Conservation (phyloP, 2,113 vertebrate species). For the Geococcyx californianus region DNA sequence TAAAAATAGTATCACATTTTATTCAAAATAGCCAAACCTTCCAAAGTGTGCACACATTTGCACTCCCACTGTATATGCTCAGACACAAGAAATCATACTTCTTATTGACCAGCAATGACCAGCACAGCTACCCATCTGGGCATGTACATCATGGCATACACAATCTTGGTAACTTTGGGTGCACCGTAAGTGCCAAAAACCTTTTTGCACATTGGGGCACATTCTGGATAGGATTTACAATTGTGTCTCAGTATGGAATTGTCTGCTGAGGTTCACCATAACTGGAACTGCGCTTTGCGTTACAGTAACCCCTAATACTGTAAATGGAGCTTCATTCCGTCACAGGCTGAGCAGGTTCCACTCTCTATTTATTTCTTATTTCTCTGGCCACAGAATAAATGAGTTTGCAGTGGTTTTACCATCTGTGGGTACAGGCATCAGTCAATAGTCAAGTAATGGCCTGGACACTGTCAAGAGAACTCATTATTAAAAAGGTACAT, state of each 20-base stretch:
- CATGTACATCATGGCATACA: neutral
- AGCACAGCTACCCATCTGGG: neutral
- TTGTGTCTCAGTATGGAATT: neutral
- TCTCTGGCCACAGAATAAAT: constrained; percentile 37
- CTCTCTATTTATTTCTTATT: constrained; percentile 20
- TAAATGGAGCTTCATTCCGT: neutral
- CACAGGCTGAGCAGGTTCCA: neutral
- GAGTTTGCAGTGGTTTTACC: constrained; percentile 41
- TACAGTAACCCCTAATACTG: neutral
- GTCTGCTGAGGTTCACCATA: neutral
- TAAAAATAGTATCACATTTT: neutral
- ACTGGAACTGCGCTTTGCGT: neutral
- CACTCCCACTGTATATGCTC: neutral
- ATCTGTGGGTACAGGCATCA: constrained; percentile 49
- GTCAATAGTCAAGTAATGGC: constrained; percentile 43
- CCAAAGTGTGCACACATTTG: neutral
- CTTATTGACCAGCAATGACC: neutral
- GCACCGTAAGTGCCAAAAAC: neutral
- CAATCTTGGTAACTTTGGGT: neutral
- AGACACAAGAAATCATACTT: neutral
- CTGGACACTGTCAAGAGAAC: constrained; percentile 55
- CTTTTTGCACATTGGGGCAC: neutral
- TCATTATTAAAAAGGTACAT: constrained; percentile 60
- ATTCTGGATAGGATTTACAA: neutral
- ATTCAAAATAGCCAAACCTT: neutral